Evolutionary conservation across 2,888 invertebrate genomes (phyloP), one percentile per base, ranked within the genome.

Genomic region (Ariolimax columbianus): DNA sequence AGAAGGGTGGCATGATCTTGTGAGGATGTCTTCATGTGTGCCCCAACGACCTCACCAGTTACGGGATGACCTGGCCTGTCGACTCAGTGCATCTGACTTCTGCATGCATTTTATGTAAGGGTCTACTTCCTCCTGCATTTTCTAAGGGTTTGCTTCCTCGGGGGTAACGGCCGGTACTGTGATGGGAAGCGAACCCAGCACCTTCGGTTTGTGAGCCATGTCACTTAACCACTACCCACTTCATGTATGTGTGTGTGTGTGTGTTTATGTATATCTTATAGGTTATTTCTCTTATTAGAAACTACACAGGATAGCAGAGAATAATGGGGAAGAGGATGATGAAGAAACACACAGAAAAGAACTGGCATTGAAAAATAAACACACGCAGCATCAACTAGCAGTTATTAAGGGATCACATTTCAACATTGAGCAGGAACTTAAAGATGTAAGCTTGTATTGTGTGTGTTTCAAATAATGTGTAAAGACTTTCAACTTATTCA

Each of bases 311-410:
- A 88, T 87, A 59, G 88, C 89, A 36, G 91, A 91, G 83, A 91
- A 92, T 86, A 91, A 90, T 84, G 92, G 90, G 30, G 92, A 92
- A 51, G 93, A 93, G 38, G 91, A 91, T 38, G 93, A 92, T 82
- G 92, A 91, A 9, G 92, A 91, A 38, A 89, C 87, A 30, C 89
- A 90, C 38, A 85, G 86, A 33, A 88, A 90, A 81, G 90, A 91
- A 82, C 43, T 93, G 55, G 87, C 88, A 14, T 72, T 93, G 87
- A 88, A 93, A 89, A 92, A 91, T 87, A 89, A 91, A 81, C 93
- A 93, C 81, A 91, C 93, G 26, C 91, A 92, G 84, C 91, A 93
- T 88, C 90, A 91, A 79, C 89, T 93, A 85, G 91, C 91, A 11
- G 86, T 92, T 9, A 84, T 92, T 63, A 92, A 92, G 47, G 93